Evolutionary conservation across 1,140 invertebrate species (phyloP).

Genomic region (Anastatus disparis): DNA sequence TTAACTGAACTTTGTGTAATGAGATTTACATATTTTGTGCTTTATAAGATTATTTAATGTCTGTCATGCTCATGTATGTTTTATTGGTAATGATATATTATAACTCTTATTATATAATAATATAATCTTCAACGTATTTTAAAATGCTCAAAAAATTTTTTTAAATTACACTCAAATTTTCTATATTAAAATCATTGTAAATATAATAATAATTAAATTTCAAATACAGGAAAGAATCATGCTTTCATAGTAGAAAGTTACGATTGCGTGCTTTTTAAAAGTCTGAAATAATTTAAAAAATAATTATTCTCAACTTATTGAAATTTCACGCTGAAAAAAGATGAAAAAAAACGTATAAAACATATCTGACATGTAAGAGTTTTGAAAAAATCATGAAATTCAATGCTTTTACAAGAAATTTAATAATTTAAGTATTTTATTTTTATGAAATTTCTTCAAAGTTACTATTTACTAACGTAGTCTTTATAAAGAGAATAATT

Average conservation of each 20-base stretch:
- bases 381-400: constrained; percentile 51
- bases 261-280: constrained; percentile 1
- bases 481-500: too few relatives aligned
- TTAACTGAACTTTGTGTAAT: constrained; percentile 12
- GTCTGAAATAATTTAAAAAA: not conserved
- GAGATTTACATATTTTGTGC: constrained; percentile 1
- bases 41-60: not conserved
- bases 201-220: not conserved
- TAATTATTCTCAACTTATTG: not conserved
- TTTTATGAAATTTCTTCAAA: too few relatives aligned
- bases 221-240: too few relatives aligned
- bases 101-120: not conserved
- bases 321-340: not conserved
- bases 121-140: not conserved
- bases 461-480: too few relatives aligned
- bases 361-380: constrained; percentile 67
- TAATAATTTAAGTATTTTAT: not conserved
- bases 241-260: too few relatives aligned
- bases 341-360: constrained; percentile 35
- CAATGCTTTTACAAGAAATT: not conserved
- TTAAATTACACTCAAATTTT: too few relatives aligned
- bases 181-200: not conserved
- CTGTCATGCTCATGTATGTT: not conserved
- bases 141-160: too few relatives aligned
- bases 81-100: not conserved